phyloP scores from a whole-genome alignment of 37 sponge, comb jelly and placozoan species.

The Spongilla lacustris region DNA sequence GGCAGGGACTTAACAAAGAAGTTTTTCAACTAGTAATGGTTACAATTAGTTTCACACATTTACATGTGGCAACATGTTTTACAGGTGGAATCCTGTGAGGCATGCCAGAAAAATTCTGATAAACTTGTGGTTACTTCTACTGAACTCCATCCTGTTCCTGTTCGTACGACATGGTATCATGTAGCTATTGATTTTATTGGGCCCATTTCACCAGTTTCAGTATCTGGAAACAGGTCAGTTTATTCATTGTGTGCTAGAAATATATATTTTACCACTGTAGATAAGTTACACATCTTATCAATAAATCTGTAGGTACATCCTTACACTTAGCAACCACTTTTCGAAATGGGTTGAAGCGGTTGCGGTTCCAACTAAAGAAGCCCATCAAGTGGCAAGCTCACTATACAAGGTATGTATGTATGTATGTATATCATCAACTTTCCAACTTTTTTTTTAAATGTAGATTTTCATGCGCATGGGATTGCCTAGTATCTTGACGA shows the following conservation, averaged over 20 bases:
- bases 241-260: background rate
- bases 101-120: background rate
- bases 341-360: background rate
- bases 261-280: background rate
- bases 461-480: slow-evolving; percentile 1
- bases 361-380: background rate
- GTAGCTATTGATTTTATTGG: slow-evolving; percentile 1
- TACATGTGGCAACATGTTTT: background rate
- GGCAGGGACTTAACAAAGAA: background rate
- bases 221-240: slow-evolving; percentile 1
- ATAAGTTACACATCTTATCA: background rate
- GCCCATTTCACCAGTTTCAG: background rate
- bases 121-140: slow-evolving; percentile 1
- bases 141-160: background rate
- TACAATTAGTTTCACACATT: slow-evolving; percentile 1
- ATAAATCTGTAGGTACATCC: background rate
- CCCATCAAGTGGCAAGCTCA: background rate
- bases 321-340: background rate
- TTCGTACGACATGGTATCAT: background rate
- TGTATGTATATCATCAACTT: background rate
- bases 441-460: background rate
- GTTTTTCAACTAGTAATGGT: background rate
- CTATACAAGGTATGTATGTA: background rate
- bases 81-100: background rate
- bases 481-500: background rate